These are phyloP conservation scores for Hyposmocoma kahamanoa DNA, from an alignment of 1,140 invertebrate species.

Conservation along the genomic window DNA sequence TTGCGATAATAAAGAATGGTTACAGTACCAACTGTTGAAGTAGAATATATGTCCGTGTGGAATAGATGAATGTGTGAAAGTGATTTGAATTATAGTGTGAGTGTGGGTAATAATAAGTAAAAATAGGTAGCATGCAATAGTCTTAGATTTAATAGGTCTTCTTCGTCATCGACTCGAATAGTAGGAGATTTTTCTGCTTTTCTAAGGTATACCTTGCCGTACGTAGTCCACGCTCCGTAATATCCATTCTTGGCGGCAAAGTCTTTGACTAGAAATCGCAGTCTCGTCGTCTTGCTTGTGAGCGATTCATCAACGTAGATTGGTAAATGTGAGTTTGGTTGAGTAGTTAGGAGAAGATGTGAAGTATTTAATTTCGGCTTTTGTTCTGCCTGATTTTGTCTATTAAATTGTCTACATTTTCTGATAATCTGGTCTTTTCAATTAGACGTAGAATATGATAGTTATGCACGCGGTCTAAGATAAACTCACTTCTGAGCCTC, in stretches of 20 bases:
- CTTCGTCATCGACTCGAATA: background rate
- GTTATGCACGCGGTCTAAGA: too few species aligned
- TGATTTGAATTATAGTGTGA: too few species aligned
- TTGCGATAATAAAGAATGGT: background rate
- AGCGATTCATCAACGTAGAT: background rate
- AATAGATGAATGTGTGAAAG: too few species aligned
- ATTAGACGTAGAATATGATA: background rate
- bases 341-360: background rate
- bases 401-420: background rate
- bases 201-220: background rate
- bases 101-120: too few species aligned
- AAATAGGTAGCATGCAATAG: too few species aligned
- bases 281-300: background rate
- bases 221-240: background rate
- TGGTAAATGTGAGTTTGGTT: background rate
- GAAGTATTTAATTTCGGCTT: background rate
- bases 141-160: background rate
- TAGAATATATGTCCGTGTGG: background rate
- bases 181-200: background rate
- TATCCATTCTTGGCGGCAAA: background rate
- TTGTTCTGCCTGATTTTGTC: background rate
- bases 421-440: background rate
- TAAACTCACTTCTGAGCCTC: too few species aligned
- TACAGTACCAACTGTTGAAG: background rate
- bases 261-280: background rate